Evolutionary conservation across 1,140 invertebrate species (phyloP).

Genomic region (Chlorops oryzae): DNA sequence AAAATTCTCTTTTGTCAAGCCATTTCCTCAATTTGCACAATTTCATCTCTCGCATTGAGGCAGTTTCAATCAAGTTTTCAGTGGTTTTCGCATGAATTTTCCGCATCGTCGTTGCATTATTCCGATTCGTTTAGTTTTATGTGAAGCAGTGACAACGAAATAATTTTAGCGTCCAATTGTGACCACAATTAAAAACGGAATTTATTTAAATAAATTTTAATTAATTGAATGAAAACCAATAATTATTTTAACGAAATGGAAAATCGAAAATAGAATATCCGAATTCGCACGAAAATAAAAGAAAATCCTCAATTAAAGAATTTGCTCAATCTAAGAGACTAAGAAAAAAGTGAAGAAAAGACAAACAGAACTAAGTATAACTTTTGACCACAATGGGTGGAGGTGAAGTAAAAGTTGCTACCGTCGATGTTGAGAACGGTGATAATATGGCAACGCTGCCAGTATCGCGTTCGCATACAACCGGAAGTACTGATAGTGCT

Average conservation of each 20-base stretch:
- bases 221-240: background rate
- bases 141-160: conserved; percentile 14
- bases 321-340: background rate
- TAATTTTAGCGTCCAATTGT: conserved; percentile 10
- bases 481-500: conserved; percentile 60
- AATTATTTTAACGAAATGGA: conserved; percentile 8
- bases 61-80: background rate
- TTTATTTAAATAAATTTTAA: conserved; percentile 1
- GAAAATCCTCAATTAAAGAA: conserved; percentile 16
- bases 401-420: conserved; percentile 78
- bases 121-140: conserved; percentile 11
- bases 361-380: background rate
- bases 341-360: conserved; percentile 9
- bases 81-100: background rate
- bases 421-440: conserved; percentile 71
- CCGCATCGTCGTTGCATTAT: background rate
- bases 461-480: conserved; percentile 61
- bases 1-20: too few relatives aligned
- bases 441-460: conserved; percentile 82
- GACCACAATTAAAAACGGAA: conserved; percentile 10
- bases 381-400: conserved; percentile 53
- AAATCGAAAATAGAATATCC: conserved; percentile 7
- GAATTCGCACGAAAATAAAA: conserved; percentile 15
- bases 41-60: too few relatives aligned
- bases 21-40: too few relatives aligned